Conservation (phyloP, 2,888 invertebrate genomes). For the Ariolimax columbianus region DNA sequence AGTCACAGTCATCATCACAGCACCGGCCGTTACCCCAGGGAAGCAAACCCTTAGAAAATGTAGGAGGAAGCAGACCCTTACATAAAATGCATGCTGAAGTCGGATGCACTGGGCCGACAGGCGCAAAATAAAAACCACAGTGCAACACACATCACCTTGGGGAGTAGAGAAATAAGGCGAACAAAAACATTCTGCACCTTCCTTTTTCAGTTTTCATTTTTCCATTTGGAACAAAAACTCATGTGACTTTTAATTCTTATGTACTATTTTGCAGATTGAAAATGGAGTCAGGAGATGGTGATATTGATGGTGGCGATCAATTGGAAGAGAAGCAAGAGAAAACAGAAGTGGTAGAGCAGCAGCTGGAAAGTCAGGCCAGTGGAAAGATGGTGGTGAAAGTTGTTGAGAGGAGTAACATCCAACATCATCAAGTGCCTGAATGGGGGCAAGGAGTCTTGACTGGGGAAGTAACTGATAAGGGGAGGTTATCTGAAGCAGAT, state of each 20-base stretch:
- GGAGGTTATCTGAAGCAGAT: background rate
- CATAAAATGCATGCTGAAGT: too few species aligned
- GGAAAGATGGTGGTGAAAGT: background rate
- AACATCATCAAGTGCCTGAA: background rate
- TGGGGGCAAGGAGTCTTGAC: background rate
- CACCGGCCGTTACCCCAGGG: too few species aligned
- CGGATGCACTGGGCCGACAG: too few species aligned
- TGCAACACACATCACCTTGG: too few species aligned
- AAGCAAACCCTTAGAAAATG: too few species aligned
- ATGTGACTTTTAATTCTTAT: background rate
- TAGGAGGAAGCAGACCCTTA: too few species aligned
- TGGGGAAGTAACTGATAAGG: background rate
- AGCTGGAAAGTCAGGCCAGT: background rate
- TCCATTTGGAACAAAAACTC: too few species aligned
- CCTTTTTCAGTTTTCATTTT: too few species aligned
- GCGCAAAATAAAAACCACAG: too few species aligned
- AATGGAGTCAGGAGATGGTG: conserved; percentile 26
- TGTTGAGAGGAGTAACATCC: background rate
- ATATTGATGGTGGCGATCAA: background rate
- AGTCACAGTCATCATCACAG: too few species aligned
- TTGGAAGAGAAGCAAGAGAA: background rate
- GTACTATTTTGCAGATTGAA: conserved; percentile 5
- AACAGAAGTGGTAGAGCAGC: background rate
- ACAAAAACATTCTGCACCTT: too few species aligned
- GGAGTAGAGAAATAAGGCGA: too few species aligned